These are phyloP conservation scores for Radopholus similis DNA, from an alignment of 1,140 invertebrate genomes.

Conservation along the genomic window DNA sequence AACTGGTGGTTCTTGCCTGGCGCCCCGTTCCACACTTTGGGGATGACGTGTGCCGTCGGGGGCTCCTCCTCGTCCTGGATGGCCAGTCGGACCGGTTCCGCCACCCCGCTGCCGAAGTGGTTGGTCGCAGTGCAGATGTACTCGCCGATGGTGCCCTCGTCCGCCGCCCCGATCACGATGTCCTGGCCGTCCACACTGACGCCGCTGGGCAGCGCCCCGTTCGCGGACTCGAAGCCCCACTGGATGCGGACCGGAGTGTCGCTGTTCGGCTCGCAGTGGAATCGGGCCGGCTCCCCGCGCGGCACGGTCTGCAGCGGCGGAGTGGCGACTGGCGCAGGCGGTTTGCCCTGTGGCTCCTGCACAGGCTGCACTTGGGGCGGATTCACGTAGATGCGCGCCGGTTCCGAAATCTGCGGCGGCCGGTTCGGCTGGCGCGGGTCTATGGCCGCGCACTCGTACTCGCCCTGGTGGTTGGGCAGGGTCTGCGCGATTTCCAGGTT, in stretches of 20 bases:
- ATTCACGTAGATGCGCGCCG: slow-evolving; percentile 22
- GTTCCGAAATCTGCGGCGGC: slow-evolving; percentile 22
- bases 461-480: slow-evolving; percentile 29
- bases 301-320: slow-evolving; percentile 52
- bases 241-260: slow-evolving; percentile 50
- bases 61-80: slow-evolving; percentile 56
- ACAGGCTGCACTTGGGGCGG: slow-evolving; percentile 3
- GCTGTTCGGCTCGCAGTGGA: slow-evolving; percentile 52
- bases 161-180: slow-evolving; percentile 44
- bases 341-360: slow-evolving; percentile 27
- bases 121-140: slow-evolving; percentile 58
- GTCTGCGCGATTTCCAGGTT: slow-evolving; percentile 29
- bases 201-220: slow-evolving; percentile 47
- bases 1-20: slow-evolving; percentile 56
- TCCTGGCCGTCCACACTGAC: slow-evolving; percentile 51
- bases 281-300: slow-evolving; percentile 50
- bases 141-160: slow-evolving; percentile 44
- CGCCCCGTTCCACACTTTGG: slow-evolving; percentile 59
- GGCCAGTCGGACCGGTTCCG: slow-evolving; percentile 51
- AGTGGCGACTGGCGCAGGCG: slow-evolving; percentile 53
- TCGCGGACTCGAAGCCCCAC: slow-evolving; percentile 44
- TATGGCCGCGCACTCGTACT: slow-evolving; percentile 50
- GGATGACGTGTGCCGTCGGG: slow-evolving; percentile 56
- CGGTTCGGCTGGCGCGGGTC: slow-evolving; percentile 10
- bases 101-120: slow-evolving; percentile 47